A percentile compares a stretch with the other conserved stretches of the same genome.
phyloP scores from a whole-genome alignment of 2,797 vertebrate species.

The Sorex maritimensis region DNA sequence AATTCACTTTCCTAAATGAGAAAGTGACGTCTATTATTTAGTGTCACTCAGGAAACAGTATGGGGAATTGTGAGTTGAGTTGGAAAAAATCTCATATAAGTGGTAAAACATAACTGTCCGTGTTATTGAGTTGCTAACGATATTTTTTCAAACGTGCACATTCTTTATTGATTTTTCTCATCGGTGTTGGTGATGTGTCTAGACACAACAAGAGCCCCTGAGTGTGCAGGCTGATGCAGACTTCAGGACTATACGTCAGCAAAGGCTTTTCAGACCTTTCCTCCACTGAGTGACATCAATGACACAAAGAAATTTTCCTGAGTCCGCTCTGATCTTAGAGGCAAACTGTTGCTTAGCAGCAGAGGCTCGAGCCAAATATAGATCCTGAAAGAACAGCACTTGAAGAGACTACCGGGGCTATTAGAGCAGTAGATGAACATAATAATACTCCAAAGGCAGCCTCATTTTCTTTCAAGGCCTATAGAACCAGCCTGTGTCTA shows the following conservation, averaged over 20 bases:
- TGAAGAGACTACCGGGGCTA: background rate
- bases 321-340: constrained; percentile 63
- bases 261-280: background rate
- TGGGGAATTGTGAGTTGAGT: background rate
- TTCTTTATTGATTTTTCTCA: background rate
- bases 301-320: background rate
- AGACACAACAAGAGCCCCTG: background rate
- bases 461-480: background rate
- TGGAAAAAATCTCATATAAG: background rate
- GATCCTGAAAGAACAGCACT: background rate
- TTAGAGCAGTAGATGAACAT: constrained; percentile 37
- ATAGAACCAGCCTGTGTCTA: too few relatives aligned
- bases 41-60: background rate
- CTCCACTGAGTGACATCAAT: background rate
- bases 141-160: constrained; percentile 31
- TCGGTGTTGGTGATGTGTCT: background rate
- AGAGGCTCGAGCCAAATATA: constrained; percentile 30
- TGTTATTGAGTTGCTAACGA: background rate
- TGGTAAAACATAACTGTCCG: constrained; percentile 2
- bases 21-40: background rate
- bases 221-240: background rate
- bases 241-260: background rate
- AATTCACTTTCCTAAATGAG: background rate
- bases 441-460: constrained; percentile 13
- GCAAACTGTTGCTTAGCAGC: constrained; percentile 59